A percentile compares a stretch with the other conserved stretches of the same genome.
Conservation (phyloP, 2,888 invertebrate genomes). For the Ectropis crepuscularia region DNA sequence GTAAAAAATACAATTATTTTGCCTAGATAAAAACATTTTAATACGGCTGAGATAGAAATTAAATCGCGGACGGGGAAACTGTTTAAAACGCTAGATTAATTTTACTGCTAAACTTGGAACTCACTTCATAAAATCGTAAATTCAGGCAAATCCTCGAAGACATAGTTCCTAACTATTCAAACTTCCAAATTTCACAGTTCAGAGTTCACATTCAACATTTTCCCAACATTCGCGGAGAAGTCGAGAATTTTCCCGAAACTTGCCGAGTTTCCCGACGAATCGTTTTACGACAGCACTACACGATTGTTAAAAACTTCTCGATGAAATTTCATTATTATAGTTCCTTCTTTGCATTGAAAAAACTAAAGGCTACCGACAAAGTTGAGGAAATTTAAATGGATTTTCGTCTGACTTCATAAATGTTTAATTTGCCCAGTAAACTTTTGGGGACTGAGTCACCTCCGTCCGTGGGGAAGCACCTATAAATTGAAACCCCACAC, state of each 20-base stretch:
- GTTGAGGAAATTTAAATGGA: slow-evolving; percentile 25
- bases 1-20: no score
- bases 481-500: no score
- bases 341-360: slow-evolving; percentile 12
- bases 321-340: slow-evolving; percentile 45
- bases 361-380: slow-evolving; percentile 15
- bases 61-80: no score
- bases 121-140: no score
- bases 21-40: no score
- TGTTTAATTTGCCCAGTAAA: slow-evolving; percentile 19
- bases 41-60: no score
- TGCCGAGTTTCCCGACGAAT: slow-evolving; percentile 14
- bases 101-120: no score
- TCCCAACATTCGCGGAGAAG: slow-evolving; percentile 15
- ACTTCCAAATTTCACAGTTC: slow-evolving; percentile 17
- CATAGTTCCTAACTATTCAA: slow-evolving; percentile 25
- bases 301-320: slow-evolving; percentile 39
- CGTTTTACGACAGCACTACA: slow-evolving; percentile 21
- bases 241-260: slow-evolving; percentile 22
- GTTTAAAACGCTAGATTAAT: no score
- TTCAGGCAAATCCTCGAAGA: not conserved
- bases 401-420: slow-evolving; percentile 19
- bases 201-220: slow-evolving; percentile 21
- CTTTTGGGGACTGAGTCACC: no score
- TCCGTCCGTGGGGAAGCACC: no score